These are phyloP conservation scores for Limenitis arthemis DNA, from an alignment of 2,888 invertebrate species.

Conservation along the genomic window DNA sequence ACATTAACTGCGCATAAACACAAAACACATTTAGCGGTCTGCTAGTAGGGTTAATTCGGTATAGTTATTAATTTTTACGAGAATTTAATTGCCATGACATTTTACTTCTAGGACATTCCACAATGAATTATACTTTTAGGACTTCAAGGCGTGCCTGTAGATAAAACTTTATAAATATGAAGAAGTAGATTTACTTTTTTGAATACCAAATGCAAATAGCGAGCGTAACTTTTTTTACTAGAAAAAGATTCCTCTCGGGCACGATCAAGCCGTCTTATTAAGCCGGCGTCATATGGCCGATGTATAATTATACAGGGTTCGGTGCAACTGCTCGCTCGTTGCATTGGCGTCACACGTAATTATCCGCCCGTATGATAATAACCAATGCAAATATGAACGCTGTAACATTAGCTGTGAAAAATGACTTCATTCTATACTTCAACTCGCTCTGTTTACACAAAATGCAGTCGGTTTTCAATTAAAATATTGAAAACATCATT, in stretches of 20 bases:
- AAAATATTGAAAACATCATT: not conserved
- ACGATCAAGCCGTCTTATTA: conserved; percentile 25
- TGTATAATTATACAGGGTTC: conserved; percentile 44
- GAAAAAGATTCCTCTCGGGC: conserved; percentile 12
- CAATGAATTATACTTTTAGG: no score
- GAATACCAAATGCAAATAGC: not conserved
- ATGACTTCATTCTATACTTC: conserved; percentile 46
- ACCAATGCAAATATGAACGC: conserved; percentile 56
- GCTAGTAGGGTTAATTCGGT: conserved; percentile 2
- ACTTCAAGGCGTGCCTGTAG: no score
- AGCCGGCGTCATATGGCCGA: conserved; percentile 36
- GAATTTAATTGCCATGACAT: no score
- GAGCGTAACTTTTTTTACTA: conserved; percentile 6
- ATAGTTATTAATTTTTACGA: no score
- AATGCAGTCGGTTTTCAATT: not conserved
- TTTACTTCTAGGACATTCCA: no score
- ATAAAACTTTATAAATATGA: no score
- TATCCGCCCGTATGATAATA: conserved; percentile 61
- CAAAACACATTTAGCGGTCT: conserved; percentile 13
- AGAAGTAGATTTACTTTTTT: not conserved
- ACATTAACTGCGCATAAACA: conserved; percentile 10
- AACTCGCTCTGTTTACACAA: conserved; percentile 1
- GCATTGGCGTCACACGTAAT: conserved; percentile 58
- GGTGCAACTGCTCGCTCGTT: conserved; percentile 37
- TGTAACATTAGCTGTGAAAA: conserved; percentile 42